Evolutionary conservation across 2,888 invertebrate species (phyloP), one percentile per base, ranked within the genome.

Genomic region (Chymomyza procnemis): DNA sequence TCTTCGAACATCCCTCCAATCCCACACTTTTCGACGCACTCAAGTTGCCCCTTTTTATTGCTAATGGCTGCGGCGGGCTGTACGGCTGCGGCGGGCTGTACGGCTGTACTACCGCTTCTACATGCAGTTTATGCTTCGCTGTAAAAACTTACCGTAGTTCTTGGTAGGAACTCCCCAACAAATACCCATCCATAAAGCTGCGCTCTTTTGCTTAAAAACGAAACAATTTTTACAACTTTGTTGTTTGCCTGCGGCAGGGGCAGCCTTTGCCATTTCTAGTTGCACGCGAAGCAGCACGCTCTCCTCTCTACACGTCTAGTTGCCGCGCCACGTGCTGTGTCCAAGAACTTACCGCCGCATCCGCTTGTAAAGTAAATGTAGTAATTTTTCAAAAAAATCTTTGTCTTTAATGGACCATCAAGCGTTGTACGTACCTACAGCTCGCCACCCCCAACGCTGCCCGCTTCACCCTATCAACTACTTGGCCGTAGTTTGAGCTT

Each of bases 221-320:
- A 87, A 86, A 88, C 85, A 88, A 85, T 88, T 89, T 83, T 88
- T 86, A 88, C 88, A 88, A 89, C 88, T 88, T 89, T 88, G 89
- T 89, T 88, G 86, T 85, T 85, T 76, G 81, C 81, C 79, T 55
- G 78, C 73, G 84, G 84, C 80, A 74, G 78, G 71, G 84, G 84
- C 80, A 74, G 69, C 74, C 68, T 79, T 69, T 66, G 77, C 76
- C 75, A 73, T 54, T 83, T 85, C 82, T 83, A 83, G 85, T 82
- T 79, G 60, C 68, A 57, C 58, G 57, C 57, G 26, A 46, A 55
- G n/a, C n/a, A n/a, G n/a, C n/a, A n/a, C n/a, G n/a, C n/a, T n/a
- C n/a, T n/a, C n/a, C n/a, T n/a, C n/a, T n/a, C n/a, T n/a, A n/a
- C n/a, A n/a, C n/a, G n/a, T n/a, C n/a, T n/a, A n/a, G n/a, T n/a